A percentile compares a stretch with the other conserved stretches of the same genome.
These are phyloP conservation scores for Eretmocerus hayati DNA, from an alignment of 2,888 invertebrate species.

Conservation along the genomic window DNA sequence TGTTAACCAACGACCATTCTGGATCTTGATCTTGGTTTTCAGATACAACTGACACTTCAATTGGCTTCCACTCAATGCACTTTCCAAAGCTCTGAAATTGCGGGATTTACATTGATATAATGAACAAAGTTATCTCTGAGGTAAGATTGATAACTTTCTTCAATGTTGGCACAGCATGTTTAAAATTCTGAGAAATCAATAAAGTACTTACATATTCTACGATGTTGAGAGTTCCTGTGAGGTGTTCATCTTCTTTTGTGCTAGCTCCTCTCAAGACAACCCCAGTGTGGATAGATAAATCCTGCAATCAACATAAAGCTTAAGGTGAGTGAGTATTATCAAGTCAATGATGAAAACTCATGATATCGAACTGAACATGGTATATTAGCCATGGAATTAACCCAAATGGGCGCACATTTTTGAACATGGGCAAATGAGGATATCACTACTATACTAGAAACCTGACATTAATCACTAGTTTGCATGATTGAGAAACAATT, in stretches of 20 bases:
- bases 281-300: constrained; percentile 73
- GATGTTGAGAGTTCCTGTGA: constrained; percentile 62
- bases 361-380: background rate
- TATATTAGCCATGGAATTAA: background rate
- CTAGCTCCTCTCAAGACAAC: constrained; percentile 63
- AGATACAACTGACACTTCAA: constrained; percentile 69
- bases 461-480: too few relatives aligned
- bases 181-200: background rate
- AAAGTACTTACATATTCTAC: constrained; percentile 53
- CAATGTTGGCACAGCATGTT: too few relatives aligned
- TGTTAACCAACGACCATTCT: constrained; percentile 79
- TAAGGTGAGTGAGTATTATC: too few relatives aligned
- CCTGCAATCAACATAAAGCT: too few relatives aligned
- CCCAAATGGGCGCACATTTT: background rate
- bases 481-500: too few relatives aligned
- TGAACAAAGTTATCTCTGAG: background rate
- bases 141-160: background rate
- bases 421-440: background rate
- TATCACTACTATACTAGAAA: too few relatives aligned
- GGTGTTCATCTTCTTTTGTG: constrained; percentile 51
- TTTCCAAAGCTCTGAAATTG: constrained; percentile 50
- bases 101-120: too few relatives aligned
- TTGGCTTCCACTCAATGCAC: constrained; percentile 77
- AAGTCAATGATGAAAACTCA: too few relatives aligned
- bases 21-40: constrained; percentile 65